A percentile compares a stretch with the other conserved stretches of the same genome.
Evolutionary conservation across 1,140 invertebrate species (phyloP).

Genomic region (Drosophila obscura): DNA sequence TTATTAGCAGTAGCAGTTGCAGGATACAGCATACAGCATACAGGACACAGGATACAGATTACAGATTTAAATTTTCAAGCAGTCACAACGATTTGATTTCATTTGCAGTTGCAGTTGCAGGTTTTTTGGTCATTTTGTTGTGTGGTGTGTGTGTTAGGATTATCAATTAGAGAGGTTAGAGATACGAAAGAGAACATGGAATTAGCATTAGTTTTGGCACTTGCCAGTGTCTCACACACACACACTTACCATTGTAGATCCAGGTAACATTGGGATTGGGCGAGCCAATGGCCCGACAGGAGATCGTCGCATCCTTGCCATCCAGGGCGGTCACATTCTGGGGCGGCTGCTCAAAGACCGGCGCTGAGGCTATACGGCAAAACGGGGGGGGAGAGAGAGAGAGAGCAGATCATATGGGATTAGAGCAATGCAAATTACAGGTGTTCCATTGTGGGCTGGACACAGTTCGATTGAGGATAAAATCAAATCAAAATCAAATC

Average conservation of each 20-base stretch:
- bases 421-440: background rate
- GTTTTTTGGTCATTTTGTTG: slow-evolving; percentile 26
- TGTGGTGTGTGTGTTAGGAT: slow-evolving; percentile 32
- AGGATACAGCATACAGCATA: background rate
- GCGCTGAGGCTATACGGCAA: slow-evolving; percentile 88
- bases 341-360: slow-evolving; percentile 92
- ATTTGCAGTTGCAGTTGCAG: slow-evolving; percentile 4
- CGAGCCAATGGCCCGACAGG: slow-evolving; percentile 93
- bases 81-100: slow-evolving; percentile 7
- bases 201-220: slow-evolving; percentile 39
- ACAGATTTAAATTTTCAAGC: slow-evolving; percentile 9
- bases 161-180: slow-evolving; percentile 38
- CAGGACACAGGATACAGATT: slow-evolving; percentile 7
- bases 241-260: slow-evolving; percentile 92
- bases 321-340: slow-evolving; percentile 95
- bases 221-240: background rate
- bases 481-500: background rate
- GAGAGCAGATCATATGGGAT: background rate
- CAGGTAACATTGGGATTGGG: slow-evolving; percentile 96
- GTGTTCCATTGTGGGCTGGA: no score
- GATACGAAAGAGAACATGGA: slow-evolving; percentile 31
- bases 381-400: background rate
- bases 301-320: slow-evolving; percentile 94
- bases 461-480: no score
- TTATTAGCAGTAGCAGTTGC: slow-evolving; percentile 11